phyloP scores from a whole-genome alignment of 2,113 vertebrate genomes.

The Bubo blakistoni region DNA sequence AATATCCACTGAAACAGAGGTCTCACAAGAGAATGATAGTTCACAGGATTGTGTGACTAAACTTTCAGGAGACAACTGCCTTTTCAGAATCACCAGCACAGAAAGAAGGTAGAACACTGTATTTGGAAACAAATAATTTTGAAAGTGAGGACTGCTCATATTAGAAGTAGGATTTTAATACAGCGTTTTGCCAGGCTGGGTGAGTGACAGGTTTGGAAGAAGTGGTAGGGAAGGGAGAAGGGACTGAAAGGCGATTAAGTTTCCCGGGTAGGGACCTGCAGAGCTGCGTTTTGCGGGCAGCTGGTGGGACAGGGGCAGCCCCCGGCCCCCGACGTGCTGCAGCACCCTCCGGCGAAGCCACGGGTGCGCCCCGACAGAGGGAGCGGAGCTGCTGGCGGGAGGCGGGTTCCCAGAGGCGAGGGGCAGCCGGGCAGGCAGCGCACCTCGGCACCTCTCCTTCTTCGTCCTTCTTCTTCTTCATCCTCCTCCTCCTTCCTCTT shows the following conservation, averaged over 20 bases:
- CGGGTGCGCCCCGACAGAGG: fast-evolving
- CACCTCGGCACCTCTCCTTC: background rate
- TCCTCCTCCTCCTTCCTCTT: background rate
- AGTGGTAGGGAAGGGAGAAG: background rate
- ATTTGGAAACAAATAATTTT: background rate
- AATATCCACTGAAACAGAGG: background rate
- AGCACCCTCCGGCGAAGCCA: background rate
- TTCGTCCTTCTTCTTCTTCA: no score
- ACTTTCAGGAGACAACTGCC: background rate
- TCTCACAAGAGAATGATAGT: background rate
- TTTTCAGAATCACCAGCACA: background rate
- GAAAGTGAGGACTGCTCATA: background rate
- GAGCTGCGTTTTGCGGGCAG: background rate
- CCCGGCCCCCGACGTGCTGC: no score
- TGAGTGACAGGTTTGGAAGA: background rate
- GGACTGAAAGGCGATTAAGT: no score
- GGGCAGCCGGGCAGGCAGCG: background rate
- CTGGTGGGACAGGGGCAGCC: background rate
- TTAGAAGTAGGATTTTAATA: background rate
- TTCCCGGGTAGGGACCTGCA: fast-evolving
- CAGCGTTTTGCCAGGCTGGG: background rate
- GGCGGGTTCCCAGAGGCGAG: background rate
- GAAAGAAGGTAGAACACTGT: background rate
- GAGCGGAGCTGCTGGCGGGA: background rate
- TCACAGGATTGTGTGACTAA: background rate